Evolutionary conservation across 1,140 invertebrate genomes (phyloP), one percentile per base, ranked within the genome.

Genomic region (Apis cerana): DNA sequence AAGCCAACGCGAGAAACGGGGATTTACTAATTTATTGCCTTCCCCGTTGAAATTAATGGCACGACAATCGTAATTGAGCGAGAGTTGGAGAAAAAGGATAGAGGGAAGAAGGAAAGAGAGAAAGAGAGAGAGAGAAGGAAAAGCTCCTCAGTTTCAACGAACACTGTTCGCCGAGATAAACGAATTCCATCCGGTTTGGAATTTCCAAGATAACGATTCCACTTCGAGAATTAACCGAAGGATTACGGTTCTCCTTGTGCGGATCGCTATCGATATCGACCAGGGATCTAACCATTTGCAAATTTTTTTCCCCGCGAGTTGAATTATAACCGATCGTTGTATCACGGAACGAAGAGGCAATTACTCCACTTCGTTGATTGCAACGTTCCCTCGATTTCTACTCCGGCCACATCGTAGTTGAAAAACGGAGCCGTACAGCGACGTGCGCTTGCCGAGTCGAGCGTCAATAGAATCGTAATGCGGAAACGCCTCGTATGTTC

Each of bases 41-140:
- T 75, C 59, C 61, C 58, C 33, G 17, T 21, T 56, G 33, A 27
- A 75, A 75, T 75, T 75, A 59, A 75, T 75, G 54, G 71, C 33
- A 61, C 58, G 27, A 33, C 71, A 75, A 75, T 75, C 71, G 71
- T 75, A 75, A 75, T 75, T 61, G 71, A 75, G 27, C 56, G 17
- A 48, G 56, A 52, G 62, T 17, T 2, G 1, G 15, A 62, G 23
- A 27, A n/a, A 62, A n/a, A 62, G 59, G 23, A 43, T 43, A 7
- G n/a, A 62, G n/a, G 15, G 54, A 13, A 15, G 13, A 56, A 17
- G 17, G 19, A 10, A 2, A 43, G 64, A 5, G 17, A 67, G 33
- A 48, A 19, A 48, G 11, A 5, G 33, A 12, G 54, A 15, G 12
- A 54, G 50, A 19, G n/a, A 13, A 10, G 4, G 17, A 33, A 27